Conservation (phyloP, 2,888 invertebrate genomes). For the Pachymerium ferrugineum region DNA sequence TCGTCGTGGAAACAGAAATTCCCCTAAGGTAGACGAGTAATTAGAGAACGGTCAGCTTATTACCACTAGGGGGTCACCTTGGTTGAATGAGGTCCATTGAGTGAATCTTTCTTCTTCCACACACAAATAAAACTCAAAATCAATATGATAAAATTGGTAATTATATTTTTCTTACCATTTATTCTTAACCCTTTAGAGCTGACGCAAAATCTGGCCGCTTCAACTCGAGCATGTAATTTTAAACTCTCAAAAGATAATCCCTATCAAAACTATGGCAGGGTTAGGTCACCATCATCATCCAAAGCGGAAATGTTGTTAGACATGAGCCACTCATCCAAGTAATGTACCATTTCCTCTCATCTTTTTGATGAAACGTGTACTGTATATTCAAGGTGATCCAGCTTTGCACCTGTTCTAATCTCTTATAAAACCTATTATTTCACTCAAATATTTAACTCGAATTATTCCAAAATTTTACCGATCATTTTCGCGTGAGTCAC, state of each 20-base stretch:
- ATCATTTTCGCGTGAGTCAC: no score
- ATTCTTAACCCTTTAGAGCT: background rate
- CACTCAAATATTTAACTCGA: no score
- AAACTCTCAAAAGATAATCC: background rate
- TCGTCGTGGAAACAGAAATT: background rate
- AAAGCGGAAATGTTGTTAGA: no score
- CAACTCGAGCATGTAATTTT: background rate
- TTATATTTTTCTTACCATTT: background rate
- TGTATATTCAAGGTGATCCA: constrained; percentile 19
- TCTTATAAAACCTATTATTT: background rate
- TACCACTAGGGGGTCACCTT: background rate
- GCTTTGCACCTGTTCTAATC: constrained; percentile 16
- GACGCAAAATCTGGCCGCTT: background rate
- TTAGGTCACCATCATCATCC: constrained; percentile 3
- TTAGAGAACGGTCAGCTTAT: background rate
- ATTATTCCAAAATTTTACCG: no score
- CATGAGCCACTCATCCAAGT: background rate
- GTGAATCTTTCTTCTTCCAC: background rate
- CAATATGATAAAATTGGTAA: background rate
- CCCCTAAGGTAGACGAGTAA: background rate
- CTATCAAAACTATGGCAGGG: background rate
- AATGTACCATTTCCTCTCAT: constrained; percentile 20
- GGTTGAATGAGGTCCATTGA: background rate
- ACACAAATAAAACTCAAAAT: background rate
- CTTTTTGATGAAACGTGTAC: no score